Evolutionary conservation across 2,113 vertebrate species (phyloP).

Genomic region (Gallinago undulata): DNA sequence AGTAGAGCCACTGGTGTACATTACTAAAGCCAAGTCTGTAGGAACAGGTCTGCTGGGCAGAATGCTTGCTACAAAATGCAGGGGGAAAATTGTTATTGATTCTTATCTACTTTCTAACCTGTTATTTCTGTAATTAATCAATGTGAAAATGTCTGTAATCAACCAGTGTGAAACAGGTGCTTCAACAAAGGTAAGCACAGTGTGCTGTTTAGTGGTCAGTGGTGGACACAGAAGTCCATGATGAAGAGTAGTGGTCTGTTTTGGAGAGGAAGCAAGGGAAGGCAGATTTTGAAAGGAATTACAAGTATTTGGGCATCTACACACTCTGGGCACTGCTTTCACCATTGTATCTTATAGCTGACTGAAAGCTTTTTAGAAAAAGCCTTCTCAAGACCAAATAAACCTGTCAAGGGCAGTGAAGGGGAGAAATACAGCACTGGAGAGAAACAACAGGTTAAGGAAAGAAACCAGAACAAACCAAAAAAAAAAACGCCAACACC

Average conservation of each 20-base stretch:
- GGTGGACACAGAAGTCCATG: background rate
- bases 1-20: constrained; percentile 98
- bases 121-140: background rate
- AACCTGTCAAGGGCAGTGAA: background rate
- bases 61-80: constrained; percentile 70
- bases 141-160: background rate
- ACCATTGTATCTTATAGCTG: background rate
- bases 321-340: background rate
- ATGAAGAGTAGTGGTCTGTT: background rate
- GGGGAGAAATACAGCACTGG: background rate
- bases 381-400: background rate
- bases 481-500: background rate
- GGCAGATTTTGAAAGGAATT: background rate
- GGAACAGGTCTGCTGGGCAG: constrained; percentile 79
- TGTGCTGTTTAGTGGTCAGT: background rate
- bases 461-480: background rate
- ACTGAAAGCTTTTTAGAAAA: background rate
- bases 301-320: background rate
- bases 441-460: background rate
- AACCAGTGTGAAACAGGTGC: background rate
- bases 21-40: constrained; percentile 91
- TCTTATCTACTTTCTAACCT: background rate
- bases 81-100: background rate
- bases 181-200: background rate
- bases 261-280: background rate